phyloP scores from a whole-genome alignment of 2,113 vertebrate species.

The Rutilus rutilus region DNA sequence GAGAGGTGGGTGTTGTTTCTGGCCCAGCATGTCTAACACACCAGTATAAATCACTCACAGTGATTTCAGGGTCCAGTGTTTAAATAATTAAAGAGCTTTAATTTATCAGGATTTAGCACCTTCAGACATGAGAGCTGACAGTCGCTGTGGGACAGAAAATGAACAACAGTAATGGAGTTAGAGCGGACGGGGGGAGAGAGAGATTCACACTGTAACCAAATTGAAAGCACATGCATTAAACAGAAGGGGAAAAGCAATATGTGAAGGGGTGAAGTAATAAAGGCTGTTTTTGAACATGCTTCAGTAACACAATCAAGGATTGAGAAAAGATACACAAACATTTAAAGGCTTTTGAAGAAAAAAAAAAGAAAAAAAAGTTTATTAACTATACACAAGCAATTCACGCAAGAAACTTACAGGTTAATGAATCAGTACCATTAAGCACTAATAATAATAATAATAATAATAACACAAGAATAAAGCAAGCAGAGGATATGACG shows the following conservation, averaged over 20 bases:
- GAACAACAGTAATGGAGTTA: neutral
- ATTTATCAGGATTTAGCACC: conserved; percentile 77
- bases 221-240: neutral
- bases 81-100: conserved; percentile 82
- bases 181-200: neutral
- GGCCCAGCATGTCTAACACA: conserved; percentile 64
- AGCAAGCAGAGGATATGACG: neutral
- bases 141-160: conserved; percentile 39
- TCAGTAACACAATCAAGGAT: neutral
- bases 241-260: neutral
- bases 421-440: neutral
- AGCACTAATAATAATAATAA: neutral
- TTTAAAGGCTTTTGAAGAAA: neutral
- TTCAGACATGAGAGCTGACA: conserved; percentile 66
- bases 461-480: neutral
- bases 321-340: neutral
- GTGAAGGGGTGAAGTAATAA: neutral
- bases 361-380: neutral
- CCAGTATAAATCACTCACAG: conserved; percentile 71
- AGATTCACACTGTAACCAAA: conserved; percentile 5
- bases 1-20: conserved; percentile 65
- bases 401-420: neutral
- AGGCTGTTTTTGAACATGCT: neutral
- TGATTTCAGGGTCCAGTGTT: conserved; percentile 73
- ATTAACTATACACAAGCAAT: conserved; percentile 5